Conservation (phyloP, 2,888 invertebrate species). For the Capitulum mitella region DNA sequence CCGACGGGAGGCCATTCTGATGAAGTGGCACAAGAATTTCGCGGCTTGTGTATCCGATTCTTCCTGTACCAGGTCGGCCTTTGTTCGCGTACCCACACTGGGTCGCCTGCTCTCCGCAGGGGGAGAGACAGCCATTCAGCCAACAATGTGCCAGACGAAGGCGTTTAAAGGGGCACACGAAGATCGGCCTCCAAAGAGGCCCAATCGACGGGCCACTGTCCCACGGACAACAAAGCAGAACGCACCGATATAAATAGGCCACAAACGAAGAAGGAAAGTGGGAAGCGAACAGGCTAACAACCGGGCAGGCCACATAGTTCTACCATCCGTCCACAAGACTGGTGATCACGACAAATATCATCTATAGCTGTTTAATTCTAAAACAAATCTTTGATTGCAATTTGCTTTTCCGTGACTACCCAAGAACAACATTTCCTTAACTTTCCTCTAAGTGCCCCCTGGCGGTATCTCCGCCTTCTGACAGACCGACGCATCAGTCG, state of each 20-base stretch:
- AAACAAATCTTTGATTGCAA: too few species aligned
- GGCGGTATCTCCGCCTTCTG: too few species aligned
- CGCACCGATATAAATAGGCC: neutral
- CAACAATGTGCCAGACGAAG: neutral
- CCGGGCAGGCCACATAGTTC: too few species aligned
- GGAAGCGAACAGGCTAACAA: too few species aligned
- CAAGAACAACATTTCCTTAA: too few species aligned
- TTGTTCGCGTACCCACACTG: neutral
- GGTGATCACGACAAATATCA: too few species aligned
- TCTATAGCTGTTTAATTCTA: too few species aligned
- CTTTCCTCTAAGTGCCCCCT: too few species aligned
- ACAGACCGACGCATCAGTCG: too few species aligned
- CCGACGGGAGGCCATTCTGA: neutral
- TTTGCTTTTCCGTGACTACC: too few species aligned
- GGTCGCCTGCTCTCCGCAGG: neutral
- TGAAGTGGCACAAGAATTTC: conserved; percentile 21
- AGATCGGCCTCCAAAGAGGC: neutral
- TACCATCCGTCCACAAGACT: too few species aligned
- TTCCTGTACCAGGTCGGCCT: neutral
- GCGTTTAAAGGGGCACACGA: conserved; percentile 12
- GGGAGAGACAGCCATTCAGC: neutral
- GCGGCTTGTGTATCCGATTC: conserved; percentile 20
- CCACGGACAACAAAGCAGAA: neutral
- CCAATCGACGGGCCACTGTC: neutral
- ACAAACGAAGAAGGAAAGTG: neutral